A percentile compares a stretch with the other conserved stretches of the same genome.
Evolutionary conservation across 92 coral and sea anemone genomes (phyloP).

Genomic region (Porites divaricata): DNA sequence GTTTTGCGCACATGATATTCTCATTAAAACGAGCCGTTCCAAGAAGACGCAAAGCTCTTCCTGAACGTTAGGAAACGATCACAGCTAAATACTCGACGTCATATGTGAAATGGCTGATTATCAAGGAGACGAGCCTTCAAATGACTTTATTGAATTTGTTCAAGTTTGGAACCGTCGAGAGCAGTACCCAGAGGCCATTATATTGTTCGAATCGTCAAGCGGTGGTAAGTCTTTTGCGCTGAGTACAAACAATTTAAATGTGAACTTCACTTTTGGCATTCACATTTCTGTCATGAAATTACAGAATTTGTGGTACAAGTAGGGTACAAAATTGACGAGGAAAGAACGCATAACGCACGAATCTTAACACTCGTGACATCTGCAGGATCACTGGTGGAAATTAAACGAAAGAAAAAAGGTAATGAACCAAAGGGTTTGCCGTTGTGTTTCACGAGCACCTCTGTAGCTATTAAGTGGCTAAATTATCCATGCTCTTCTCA

Average conservation of each 20-base stretch:
- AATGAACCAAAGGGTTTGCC: background rate
- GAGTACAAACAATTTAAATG: background rate
- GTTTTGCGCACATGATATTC: background rate
- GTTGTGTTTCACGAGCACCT: background rate
- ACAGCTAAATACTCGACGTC: background rate
- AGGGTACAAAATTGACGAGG: background rate
- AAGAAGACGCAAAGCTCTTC: background rate
- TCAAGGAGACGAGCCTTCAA: slow-evolving; percentile 2
- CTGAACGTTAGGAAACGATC: background rate
- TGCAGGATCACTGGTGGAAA: background rate
- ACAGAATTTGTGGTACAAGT: slow-evolving; percentile 7
- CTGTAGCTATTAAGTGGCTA: background rate
- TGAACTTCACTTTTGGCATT: background rate
- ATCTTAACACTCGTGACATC: background rate
- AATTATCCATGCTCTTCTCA: background rate
- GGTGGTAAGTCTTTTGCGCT: background rate
- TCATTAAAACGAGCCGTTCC: background rate
- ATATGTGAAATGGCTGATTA: background rate
- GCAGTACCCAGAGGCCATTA: background rate
- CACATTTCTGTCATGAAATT: background rate
- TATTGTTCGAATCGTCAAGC: background rate
- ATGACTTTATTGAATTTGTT: slow-evolving; percentile 5
- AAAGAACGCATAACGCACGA: background rate
- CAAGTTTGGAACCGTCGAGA: background rate
- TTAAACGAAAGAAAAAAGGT: slow-evolving; percentile 1